These are phyloP conservation scores for Epinotia nisella DNA, from an alignment of 2,888 invertebrate genomes.

Conservation along the genomic window DNA sequence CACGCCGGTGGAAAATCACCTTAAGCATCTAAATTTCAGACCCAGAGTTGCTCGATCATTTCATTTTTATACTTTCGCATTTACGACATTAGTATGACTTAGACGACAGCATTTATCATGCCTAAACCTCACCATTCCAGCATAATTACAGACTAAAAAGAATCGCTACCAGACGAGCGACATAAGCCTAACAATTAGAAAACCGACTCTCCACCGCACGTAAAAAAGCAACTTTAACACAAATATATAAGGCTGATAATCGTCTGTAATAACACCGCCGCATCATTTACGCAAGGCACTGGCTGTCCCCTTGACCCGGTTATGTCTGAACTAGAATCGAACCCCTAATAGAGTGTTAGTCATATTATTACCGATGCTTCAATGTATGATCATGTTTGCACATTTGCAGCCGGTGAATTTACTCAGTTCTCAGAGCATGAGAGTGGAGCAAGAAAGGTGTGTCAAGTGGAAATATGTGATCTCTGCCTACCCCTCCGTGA, in stretches of 20 bases:
- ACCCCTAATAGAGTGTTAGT: slow-evolving; percentile 62
- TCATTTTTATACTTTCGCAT: too few species aligned
- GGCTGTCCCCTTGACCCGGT: slow-evolving; percentile 68
- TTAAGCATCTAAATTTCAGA: too few species aligned
- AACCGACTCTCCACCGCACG: slow-evolving; percentile 2
- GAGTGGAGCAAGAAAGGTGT: too few species aligned
- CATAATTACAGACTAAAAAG: slow-evolving; percentile 25
- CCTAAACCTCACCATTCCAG: neutral
- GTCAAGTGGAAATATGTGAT: too few species aligned
- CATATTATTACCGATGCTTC: slow-evolving; percentile 47
- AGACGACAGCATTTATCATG: neutral
- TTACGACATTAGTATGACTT: too few species aligned
- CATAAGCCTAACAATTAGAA: slow-evolving; percentile 27
- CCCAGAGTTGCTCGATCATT: too few species aligned
- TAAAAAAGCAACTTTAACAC: slow-evolving; percentile 7
- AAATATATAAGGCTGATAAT: slow-evolving; percentile 32
- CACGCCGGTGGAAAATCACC: too few species aligned
- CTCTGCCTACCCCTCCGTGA: too few species aligned
- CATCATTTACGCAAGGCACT: slow-evolving; percentile 60
- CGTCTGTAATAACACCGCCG: slow-evolving; percentile 48
- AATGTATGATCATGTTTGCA: slow-evolving; percentile 10
- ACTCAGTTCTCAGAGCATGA: too few species aligned
- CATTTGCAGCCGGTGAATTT: too few species aligned
- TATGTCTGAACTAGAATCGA: slow-evolving; percentile 63
- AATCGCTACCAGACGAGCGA: slow-evolving; percentile 16